phyloP scores from a whole-genome alignment of 2,888 invertebrate genomes.

The Ptychoptera albimana region DNA sequence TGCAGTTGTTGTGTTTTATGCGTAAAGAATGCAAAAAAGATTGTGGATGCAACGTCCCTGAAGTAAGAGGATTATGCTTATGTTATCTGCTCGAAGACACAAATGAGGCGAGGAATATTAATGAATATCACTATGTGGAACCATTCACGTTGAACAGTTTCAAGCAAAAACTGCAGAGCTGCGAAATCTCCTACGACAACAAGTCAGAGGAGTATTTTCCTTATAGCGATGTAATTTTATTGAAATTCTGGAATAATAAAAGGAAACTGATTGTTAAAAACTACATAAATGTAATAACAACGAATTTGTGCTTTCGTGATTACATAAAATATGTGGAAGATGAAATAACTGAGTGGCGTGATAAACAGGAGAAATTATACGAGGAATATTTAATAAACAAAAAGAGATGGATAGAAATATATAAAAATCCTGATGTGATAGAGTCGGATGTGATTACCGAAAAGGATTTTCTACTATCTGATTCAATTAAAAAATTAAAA shows the following conservation, averaged over 20 bases:
- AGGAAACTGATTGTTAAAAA: background rate
- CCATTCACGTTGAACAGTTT: too few relatives aligned
- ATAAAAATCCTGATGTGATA: background rate
- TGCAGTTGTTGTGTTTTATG: too few relatives aligned
- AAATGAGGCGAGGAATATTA: too few relatives aligned
- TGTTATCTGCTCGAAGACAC: too few relatives aligned
- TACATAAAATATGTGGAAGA: conserved; percentile 5
- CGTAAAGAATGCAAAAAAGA: too few relatives aligned
- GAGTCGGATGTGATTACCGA: background rate
- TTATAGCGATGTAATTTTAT: background rate
- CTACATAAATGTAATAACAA: background rate
- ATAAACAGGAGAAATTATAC: background rate
- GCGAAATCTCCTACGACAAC: too few relatives aligned
- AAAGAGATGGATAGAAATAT: background rate
- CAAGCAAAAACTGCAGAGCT: too few relatives aligned
- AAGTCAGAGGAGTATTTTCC: too few relatives aligned
- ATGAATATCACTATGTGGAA: too few relatives aligned
- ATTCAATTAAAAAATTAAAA: background rate
- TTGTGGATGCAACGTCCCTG: too few relatives aligned
- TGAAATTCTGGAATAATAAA: background rate
- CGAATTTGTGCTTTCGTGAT: conserved; percentile 9
- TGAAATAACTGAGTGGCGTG: conserved; percentile 3
- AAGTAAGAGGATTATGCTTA: too few relatives aligned
- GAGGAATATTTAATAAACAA: background rate
- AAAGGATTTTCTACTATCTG: background rate